Percentiles rank a stretch among this genome's conserved stretches.
phyloP scores from a whole-genome alignment of 2,888 invertebrate species.

The Unio delphinus region DNA sequence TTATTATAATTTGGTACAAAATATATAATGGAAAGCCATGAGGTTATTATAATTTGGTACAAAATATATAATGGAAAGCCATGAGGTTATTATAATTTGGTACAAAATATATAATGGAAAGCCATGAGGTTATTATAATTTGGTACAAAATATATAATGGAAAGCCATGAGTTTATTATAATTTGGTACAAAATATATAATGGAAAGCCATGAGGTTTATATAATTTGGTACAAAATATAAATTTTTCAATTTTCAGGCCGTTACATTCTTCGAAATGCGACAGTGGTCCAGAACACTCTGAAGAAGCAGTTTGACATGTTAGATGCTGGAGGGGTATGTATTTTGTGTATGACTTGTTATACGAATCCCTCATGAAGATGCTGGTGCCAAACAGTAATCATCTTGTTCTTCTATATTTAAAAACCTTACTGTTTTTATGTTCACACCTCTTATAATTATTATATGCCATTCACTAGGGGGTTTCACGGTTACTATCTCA shows the following conservation, averaged over 20 bases:
- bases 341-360: not conserved
- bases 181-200: no score
- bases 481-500: no score
- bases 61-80: no score
- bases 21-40: not conserved
- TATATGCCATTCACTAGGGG: no score
- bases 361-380: not conserved
- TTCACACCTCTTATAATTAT: no score
- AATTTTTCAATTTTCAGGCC: constrained; percentile 25
- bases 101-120: not conserved
- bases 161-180: constrained; percentile 4
- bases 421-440: no score
- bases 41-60: constrained; percentile 4
- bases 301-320: constrained; percentile 51
- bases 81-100: constrained; percentile 4
- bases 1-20: not conserved
- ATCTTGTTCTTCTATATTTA: no score
- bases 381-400: no score
- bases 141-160: not conserved
- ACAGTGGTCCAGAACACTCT: constrained; percentile 44
- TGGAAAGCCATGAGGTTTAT: constrained; percentile 15
- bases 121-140: constrained; percentile 5
- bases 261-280: constrained; percentile 54
- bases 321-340: constrained; percentile 51
- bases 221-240: not conserved